A percentile compares a stretch with the other conserved stretches of the same genome.
phyloP scores from a whole-genome alignment of 2,888 invertebrate species.

The Nycteola revayana region DNA sequence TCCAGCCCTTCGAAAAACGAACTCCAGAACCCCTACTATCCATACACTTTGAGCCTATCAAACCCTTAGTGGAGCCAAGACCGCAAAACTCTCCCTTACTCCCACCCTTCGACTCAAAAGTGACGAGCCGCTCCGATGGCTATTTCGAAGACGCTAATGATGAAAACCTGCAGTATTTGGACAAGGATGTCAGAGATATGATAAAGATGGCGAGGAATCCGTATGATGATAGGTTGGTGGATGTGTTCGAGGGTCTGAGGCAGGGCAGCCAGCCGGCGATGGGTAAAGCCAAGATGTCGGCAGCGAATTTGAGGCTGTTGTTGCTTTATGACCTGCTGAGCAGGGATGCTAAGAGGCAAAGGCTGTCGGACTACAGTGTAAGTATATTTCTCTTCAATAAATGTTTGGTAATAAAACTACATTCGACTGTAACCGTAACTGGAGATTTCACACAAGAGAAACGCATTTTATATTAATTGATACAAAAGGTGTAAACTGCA shows the following conservation, averaged over 20 bases:
- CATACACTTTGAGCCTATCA: constrained; percentile 57
- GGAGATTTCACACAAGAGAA: no score
- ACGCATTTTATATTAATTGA: no score
- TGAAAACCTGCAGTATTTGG: constrained; percentile 69
- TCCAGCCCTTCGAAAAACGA: constrained; percentile 53
- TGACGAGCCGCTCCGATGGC: constrained; percentile 56
- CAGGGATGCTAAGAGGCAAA: constrained; percentile 84
- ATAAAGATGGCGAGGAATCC: constrained; percentile 65
- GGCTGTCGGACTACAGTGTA: constrained; percentile 83
- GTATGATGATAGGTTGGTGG: constrained; percentile 58
- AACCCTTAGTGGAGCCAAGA: constrained; percentile 62
- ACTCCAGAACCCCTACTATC: constrained; percentile 59
- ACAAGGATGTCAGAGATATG: constrained; percentile 66
- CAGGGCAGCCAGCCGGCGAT: constrained; percentile 51
- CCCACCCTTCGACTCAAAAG: constrained; percentile 56
- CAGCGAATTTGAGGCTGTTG: constrained; percentile 82
- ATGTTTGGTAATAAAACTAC: no score
- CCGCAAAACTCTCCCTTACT: constrained; percentile 49
- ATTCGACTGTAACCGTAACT: no score
- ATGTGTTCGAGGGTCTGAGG: constrained; percentile 61
- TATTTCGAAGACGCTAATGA: constrained; percentile 55
- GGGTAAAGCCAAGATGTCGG: constrained; percentile 79
- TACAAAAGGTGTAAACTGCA: no score
- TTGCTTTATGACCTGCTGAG: constrained; percentile 84
- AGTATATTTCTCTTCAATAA: no score